Percentiles rank a stretch among this genome's conserved stretches.
These are phyloP conservation scores for Allophyes oxyacanthae DNA, from an alignment of 2,888 invertebrate genomes.

Conservation along the genomic window DNA sequence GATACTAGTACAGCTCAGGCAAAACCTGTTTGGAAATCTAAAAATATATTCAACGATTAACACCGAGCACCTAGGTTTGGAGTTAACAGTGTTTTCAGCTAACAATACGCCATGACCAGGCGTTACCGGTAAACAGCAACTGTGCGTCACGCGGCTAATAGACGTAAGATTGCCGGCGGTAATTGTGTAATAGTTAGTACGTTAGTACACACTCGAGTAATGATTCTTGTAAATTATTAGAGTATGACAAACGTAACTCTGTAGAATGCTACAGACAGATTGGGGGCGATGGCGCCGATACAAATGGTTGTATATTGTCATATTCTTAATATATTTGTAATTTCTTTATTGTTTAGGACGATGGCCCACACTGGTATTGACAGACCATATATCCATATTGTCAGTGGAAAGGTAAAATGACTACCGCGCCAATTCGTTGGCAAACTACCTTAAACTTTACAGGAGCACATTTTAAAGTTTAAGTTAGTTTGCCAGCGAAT, in stretches of 20 bases:
- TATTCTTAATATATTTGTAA: too few species aligned
- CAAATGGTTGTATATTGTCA: too few species aligned
- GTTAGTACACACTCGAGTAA: slow-evolving; percentile 9
- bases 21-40: slow-evolving; percentile 22
- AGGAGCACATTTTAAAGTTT: too few species aligned
- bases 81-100: slow-evolving; percentile 5
- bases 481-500: too few species aligned
- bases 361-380: too few species aligned
- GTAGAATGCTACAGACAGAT: slow-evolving; percentile 14
- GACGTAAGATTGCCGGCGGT: slow-evolving; percentile 13
- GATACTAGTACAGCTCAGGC: slow-evolving; percentile 4
- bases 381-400: too few species aligned
- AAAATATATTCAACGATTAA: slow-evolving; percentile 12
- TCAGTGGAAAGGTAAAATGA: too few species aligned
- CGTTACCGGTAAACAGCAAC: slow-evolving; percentile 27
- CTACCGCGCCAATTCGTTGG: too few species aligned
- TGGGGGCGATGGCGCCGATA: too few species aligned
- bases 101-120: slow-evolving; percentile 21
- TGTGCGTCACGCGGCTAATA: slow-evolving; percentile 38
- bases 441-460: too few species aligned
- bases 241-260: slow-evolving; percentile 19
- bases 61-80: neutral
- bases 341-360: too few species aligned
- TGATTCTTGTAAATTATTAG: slow-evolving; percentile 20
- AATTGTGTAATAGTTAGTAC: slow-evolving; percentile 11